A percentile compares a stretch with the other conserved stretches of the same genome.
Conservation (phyloP, 2,888 invertebrate genomes). For the Euplagia quadripunctaria region DNA sequence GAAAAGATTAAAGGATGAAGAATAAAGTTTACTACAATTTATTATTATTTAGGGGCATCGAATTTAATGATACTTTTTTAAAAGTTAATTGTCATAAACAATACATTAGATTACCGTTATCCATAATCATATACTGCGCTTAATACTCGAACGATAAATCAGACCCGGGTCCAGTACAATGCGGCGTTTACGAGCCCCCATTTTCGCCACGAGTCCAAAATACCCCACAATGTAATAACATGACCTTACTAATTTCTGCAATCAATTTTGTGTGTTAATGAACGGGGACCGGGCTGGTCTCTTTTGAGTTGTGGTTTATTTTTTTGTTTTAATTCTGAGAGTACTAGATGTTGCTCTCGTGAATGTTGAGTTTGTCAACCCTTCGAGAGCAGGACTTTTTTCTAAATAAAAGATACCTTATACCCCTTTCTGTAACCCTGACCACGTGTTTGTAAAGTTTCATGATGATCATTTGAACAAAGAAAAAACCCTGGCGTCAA, state of each 20-base stretch:
- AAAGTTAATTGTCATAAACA: background rate
- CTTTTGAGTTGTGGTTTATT: background rate
- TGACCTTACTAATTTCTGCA: conserved; percentile 40
- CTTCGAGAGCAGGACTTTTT: no score
- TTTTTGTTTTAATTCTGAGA: background rate
- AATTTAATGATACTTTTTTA: no score
- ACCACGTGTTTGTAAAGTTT: no score
- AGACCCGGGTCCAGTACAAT: conserved; percentile 26
- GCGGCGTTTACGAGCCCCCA: conserved; percentile 15
- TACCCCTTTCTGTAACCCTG: no score
- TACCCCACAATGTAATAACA: conserved; percentile 31
- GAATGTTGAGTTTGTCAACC: no score
- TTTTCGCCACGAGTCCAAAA: conserved; percentile 22
- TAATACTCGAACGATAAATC: conserved; percentile 41
- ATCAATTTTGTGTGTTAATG: conserved; percentile 42
- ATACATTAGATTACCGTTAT: conserved; percentile 1
- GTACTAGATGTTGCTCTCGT: no score
- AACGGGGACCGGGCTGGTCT: conserved; percentile 10
- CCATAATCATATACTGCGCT: conserved; percentile 30
- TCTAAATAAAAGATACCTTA: no score
- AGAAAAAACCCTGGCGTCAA: no score
- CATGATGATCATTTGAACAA: no score
- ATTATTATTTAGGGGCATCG: no score
- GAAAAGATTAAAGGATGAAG: no score
- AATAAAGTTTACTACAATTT: no score